These are phyloP conservation scores for Drosophila greeni DNA, from an alignment of 2,888 invertebrate species.

Conservation along the genomic window DNA sequence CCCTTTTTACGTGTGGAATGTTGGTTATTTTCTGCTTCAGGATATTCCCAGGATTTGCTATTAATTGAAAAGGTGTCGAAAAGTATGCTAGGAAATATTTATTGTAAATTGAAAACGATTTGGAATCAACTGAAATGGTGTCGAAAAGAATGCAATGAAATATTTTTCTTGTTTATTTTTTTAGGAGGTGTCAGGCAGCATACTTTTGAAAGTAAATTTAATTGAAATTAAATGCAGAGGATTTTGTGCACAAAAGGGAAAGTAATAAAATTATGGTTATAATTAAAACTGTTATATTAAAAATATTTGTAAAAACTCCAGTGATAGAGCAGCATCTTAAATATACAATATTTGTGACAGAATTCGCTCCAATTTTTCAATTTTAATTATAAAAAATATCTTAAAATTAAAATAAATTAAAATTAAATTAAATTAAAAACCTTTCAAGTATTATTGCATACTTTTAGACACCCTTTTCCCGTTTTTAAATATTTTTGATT, in stretches of 20 bases:
- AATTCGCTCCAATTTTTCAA: no score
- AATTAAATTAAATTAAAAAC: no score
- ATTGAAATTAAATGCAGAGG: background rate
- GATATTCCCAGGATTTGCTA: background rate
- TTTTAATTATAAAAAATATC: no score
- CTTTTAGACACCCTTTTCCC: no score
- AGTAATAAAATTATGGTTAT: background rate
- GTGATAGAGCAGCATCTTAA: no score
- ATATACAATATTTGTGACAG: no score
- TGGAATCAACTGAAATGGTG: background rate
- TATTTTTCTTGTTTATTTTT: background rate
- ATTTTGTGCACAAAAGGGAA: background rate
- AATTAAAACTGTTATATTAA: background rate
- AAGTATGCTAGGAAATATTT: background rate
- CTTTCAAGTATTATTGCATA: no score
- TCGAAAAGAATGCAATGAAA: background rate
- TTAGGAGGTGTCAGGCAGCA: background rate
- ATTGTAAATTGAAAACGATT: background rate
- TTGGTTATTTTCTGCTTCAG: slow-evolving; percentile 6
- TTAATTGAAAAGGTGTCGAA: background rate
- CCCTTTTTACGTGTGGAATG: slow-evolving; percentile 10
- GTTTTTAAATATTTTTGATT: no score
- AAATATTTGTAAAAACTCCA: no score
- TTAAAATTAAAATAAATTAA: no score
- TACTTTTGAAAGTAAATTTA: background rate